Conservation (phyloP, 2,113 vertebrate species). For the Rhabdornis inornatus region DNA sequence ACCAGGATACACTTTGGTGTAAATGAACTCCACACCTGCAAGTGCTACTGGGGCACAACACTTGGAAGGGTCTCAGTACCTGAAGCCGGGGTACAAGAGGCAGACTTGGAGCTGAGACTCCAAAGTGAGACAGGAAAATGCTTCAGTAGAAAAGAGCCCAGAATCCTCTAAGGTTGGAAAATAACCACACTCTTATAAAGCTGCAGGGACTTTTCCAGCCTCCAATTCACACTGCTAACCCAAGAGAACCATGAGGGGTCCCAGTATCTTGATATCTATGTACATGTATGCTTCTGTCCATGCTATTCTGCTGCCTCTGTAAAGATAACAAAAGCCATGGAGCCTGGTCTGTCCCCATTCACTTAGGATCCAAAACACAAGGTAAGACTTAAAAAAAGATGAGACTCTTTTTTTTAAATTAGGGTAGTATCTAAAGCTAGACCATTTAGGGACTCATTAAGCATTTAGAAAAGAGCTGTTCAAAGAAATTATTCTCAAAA, state of each 20-base stretch:
- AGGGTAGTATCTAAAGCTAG: background rate
- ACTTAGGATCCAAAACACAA: background rate
- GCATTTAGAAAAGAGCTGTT: background rate
- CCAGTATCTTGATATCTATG: background rate
- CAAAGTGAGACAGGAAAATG: background rate
- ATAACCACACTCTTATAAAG: background rate
- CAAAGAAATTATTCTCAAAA: background rate
- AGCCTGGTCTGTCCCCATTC: background rate
- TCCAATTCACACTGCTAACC: background rate
- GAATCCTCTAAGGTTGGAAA: background rate
- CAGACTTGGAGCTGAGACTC: background rate
- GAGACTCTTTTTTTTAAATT: too few relatives aligned
- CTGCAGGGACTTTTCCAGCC: background rate
- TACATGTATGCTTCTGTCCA: background rate
- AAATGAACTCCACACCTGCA: background rate
- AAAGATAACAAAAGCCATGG: background rate
- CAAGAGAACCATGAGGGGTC: background rate
- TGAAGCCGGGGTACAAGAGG: background rate
- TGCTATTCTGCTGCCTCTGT: background rate
- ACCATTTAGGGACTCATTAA: background rate
- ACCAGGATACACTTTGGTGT: background rate
- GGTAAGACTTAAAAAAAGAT: background rate
- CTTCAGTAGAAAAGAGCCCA: background rate
- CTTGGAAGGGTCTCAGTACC: background rate
- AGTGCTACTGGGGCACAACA: background rate